Percentiles rank a stretch among this genome's conserved stretches.
Evolutionary conservation across 1,140 invertebrate genomes (phyloP).

Genomic region (Potamilus streckersoni): DNA sequence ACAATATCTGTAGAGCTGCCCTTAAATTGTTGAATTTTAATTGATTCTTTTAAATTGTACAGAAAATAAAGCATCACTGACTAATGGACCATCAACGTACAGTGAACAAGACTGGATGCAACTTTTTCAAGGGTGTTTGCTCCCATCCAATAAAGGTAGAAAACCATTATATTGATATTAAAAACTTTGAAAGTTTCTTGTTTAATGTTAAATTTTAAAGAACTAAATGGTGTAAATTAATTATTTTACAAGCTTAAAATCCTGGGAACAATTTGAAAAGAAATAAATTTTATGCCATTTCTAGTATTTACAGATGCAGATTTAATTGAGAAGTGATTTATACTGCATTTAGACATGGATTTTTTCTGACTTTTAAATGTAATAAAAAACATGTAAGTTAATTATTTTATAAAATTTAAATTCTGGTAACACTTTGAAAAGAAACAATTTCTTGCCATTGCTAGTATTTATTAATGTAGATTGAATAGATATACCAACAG

Average conservation of each 20-base stretch:
- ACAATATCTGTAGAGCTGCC: no score
- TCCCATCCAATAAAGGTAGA: not conserved
- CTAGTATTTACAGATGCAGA: no score
- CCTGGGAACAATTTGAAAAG: no score
- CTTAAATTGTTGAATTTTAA: not conserved
- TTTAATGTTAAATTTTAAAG: no score
- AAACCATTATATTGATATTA: no score
- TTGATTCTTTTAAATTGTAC: constrained; percentile 71
- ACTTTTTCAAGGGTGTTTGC: constrained; percentile 68
- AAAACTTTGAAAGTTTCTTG: no score
- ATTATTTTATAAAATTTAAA: not conserved
- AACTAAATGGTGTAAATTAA: no score
- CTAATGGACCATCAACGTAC: constrained; percentile 75
- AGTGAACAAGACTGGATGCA: constrained; percentile 83
- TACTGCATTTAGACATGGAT: not conserved
- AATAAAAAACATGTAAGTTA: not conserved
- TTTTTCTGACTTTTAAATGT: not conserved
- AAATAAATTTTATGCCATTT: no score
- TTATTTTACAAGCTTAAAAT: no score
- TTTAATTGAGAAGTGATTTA: no score
- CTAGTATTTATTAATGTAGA: no score
- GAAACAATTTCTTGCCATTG: not conserved
- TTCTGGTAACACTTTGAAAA: not conserved
- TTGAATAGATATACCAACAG: no score
- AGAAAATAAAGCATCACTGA: constrained; percentile 75